Percentiles rank a stretch among this genome's conserved stretches.
Evolutionary conservation across 2,113 vertebrate genomes (phyloP).

Genomic region (Paralichthys olivaceus): DNA sequence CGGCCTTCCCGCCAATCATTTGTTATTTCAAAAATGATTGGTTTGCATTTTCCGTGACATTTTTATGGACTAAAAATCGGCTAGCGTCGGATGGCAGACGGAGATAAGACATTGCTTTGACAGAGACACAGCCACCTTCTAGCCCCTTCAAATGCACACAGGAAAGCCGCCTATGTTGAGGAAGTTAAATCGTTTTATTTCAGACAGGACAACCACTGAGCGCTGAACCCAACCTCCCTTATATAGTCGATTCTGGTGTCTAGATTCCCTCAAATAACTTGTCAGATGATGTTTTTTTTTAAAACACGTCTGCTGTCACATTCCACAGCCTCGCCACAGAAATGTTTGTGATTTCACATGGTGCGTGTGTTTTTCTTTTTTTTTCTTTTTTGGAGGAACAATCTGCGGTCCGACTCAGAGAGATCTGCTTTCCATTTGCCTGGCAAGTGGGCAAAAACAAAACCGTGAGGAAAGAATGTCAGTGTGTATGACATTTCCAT

Average conservation of each 20-base stretch:
- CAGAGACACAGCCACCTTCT: constrained; percentile 15
- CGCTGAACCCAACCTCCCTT: neutral
- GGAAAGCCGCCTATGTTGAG: constrained; percentile 14
- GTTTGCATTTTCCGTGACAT: constrained; percentile 14
- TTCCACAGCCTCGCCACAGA: constrained; percentile 73
- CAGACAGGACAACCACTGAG: constrained; percentile 11
- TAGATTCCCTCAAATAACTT: constrained; percentile 7
- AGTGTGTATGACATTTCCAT: constrained; percentile 60
- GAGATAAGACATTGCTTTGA: constrained; percentile 1
- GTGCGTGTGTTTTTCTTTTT: neutral
- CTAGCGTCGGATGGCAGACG: neutral
- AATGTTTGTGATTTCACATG: constrained; percentile 70
- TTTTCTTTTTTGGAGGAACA: constrained; percentile 46
- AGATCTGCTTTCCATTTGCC: constrained; percentile 74
- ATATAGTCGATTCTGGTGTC: neutral
- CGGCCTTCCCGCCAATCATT: constrained; percentile 45
- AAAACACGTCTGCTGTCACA: constrained; percentile 47
- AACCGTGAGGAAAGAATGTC: constrained; percentile 61
- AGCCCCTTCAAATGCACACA: constrained; percentile 14
- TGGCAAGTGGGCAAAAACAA: constrained; percentile 59
- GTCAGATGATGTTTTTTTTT: constrained; percentile 41
- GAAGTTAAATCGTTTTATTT: constrained; percentile 1
- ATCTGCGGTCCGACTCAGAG: constrained; percentile 60
- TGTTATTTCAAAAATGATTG: constrained; percentile 48
- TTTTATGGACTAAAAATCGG: constrained; percentile 3